A percentile compares a stretch with the other conserved stretches of the same genome.
Conservation (phyloP, 2,797 vertebrate genomes). For the Ctenopoma kingsleyae region DNA sequence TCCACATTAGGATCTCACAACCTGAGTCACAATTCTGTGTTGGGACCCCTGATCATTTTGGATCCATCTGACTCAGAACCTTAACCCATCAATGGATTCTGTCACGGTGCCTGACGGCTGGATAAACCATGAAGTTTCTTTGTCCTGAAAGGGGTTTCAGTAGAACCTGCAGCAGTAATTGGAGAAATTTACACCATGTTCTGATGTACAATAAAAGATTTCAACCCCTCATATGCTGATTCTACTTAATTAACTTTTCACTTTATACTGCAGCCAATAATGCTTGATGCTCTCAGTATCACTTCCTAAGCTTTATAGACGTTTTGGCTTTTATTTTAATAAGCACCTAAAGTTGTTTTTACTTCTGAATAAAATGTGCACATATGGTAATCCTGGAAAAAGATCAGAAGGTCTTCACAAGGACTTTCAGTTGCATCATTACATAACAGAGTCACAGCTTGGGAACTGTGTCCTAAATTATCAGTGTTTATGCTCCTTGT, state of each 20-base stretch:
- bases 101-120: not conserved
- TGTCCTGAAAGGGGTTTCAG: not conserved
- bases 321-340: not conserved
- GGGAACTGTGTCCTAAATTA: no score
- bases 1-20: conserved; percentile 49
- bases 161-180: no score
- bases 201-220: conserved; percentile 29
- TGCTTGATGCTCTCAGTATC: not conserved
- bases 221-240: not conserved
- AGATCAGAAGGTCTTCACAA: no score
- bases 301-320: not conserved
- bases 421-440: no score
- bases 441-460: no score
- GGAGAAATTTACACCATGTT: not conserved
- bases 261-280: not conserved
- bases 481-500: no score
- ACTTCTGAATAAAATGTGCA: no score
- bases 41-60: conserved; percentile 78
- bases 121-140: no score
- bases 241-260: not conserved
- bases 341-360: no score
- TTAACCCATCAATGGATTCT: rapidly evolving
- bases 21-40: conserved; percentile 62
- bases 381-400: no score
- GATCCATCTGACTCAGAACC: conserved; percentile 13